phyloP scores from a whole-genome alignment of 2,888 invertebrate genomes.

The Drosophila histrio region DNA sequence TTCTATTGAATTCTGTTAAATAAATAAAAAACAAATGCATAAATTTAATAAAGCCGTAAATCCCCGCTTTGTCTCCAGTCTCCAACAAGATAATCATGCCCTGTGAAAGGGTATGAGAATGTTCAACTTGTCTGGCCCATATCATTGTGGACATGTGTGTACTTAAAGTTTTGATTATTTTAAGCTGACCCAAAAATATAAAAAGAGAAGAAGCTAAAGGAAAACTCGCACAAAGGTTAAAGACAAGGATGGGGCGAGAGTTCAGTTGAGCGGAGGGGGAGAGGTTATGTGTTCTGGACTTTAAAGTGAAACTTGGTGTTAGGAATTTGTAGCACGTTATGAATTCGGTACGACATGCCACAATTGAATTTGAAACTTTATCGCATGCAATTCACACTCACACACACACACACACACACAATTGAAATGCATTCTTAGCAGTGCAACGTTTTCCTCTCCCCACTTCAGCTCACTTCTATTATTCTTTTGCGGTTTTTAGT shows the following conservation, averaged over 20 bases:
- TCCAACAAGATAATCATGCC: neutral
- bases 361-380: conserved; percentile 71
- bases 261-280: too few species aligned
- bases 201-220: neutral
- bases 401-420: conserved; percentile 17
- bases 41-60: neutral
- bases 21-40: neutral
- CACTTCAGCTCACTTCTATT: neutral
- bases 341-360: conserved; percentile 40
- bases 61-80: too few species aligned
- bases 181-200: conserved; percentile 11
- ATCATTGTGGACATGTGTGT: conserved; percentile 19
- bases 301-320: conserved; percentile 38
- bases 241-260: neutral
- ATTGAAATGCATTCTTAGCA: conserved; percentile 56
- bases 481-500: conserved; percentile 13
- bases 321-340: conserved; percentile 33
- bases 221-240: neutral
- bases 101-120: conserved; percentile 4
- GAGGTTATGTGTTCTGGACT: conserved; percentile 2
- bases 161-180: conserved; percentile 30
- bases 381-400: conserved; percentile 52
- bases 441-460: neutral
- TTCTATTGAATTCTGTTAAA: too few species aligned
- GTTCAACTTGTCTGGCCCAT: conserved; percentile 2